phyloP scores from a whole-genome alignment of 2,888 invertebrate genomes.

The Pantelozetes paolii region DNA sequence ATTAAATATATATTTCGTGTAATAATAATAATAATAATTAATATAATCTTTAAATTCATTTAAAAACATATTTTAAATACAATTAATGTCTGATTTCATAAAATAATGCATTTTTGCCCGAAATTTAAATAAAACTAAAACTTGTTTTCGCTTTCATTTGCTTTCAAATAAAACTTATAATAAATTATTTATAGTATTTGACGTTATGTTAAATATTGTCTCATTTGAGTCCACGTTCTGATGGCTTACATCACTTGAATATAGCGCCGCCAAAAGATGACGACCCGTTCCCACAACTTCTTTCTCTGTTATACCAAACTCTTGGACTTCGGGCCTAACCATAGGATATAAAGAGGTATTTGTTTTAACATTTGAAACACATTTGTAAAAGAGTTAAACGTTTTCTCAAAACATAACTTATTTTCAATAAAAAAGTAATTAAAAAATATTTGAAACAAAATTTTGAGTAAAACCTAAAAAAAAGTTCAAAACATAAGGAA shows the following conservation, averaged over 20 bases:
- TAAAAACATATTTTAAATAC: constrained; percentile 12
- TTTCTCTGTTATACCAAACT: constrained; percentile 29
- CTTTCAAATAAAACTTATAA: constrained; percentile 1
- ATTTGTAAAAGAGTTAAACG: not conserved
- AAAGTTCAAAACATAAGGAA: constrained; percentile 4
- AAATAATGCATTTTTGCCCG: not conserved
- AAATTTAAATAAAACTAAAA: constrained; percentile 15
- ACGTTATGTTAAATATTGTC: constrained; percentile 28
- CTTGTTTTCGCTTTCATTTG: not conserved
- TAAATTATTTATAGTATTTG: constrained; percentile 19
- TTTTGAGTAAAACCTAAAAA: no score
- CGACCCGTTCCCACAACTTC: constrained; percentile 40
- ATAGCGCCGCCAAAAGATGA: constrained; percentile 36
- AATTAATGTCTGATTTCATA: not conserved
- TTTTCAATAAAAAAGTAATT: no score
- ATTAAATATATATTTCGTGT: not conserved
- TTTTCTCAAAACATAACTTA: not conserved
- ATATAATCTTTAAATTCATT: not conserved
- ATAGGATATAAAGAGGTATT: not conserved
- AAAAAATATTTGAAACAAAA: no score
- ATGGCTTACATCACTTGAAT: constrained; percentile 12
- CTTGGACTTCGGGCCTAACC: constrained; percentile 30
- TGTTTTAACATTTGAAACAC: not conserved
- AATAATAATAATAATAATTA: not conserved
- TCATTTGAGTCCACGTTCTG: constrained; percentile 22